Percentiles rank a stretch among this genome's conserved stretches.
Evolutionary conservation across 2,888 invertebrate species (phyloP).

Genomic region (Drosophila villosipedis): DNA sequence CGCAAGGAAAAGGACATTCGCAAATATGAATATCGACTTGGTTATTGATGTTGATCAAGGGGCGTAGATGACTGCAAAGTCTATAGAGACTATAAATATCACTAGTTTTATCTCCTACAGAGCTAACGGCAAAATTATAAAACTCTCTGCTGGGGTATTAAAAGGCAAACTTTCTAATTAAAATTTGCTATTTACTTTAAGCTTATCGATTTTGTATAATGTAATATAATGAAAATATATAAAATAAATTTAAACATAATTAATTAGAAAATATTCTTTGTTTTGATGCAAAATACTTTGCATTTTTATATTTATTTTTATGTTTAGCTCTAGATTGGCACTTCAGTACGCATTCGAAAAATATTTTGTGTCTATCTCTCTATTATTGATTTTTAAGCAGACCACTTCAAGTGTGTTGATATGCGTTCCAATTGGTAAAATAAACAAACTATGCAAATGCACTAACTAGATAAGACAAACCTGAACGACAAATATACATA

Average conservation of each 20-base stretch:
- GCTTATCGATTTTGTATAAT: not conserved
- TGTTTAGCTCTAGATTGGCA: not conserved
- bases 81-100: not conserved
- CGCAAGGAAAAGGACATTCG: not conserved
- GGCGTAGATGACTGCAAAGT: not conserved
- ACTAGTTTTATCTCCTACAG: not conserved
- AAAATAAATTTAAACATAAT: not conserved
- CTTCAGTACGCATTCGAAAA: not conserved
- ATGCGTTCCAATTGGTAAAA: constrained; percentile 25
- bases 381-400: not conserved
- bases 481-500: not conserved
- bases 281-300: not conserved
- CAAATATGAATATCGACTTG: not conserved
- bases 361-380: not conserved
- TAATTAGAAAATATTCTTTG: not conserved
- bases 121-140: not conserved
- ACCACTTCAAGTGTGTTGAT: constrained; percentile 15
- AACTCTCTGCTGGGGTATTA: not conserved
- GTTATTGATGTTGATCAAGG: not conserved
- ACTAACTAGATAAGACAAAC: not conserved
- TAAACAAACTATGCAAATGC: constrained; percentile 47
- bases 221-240: not conserved
- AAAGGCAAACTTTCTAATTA: not conserved
- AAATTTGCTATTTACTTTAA: not conserved
- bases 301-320: not conserved